Conservation (phyloP, 2,113 vertebrate genomes). For the Stigmatopora nigra region DNA sequence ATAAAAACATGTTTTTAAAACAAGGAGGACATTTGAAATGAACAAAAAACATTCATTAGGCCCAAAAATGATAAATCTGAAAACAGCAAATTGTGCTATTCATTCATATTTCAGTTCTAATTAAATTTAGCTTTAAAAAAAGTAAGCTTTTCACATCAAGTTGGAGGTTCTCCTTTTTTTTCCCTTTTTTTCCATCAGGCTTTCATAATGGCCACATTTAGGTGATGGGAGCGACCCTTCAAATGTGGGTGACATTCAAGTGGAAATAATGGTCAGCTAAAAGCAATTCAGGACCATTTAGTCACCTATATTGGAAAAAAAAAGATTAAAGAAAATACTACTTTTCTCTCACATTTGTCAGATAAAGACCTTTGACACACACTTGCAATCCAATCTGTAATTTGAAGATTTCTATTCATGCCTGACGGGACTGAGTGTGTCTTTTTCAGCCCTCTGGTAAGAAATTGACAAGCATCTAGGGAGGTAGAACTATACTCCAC, state of each 20-base stretch:
- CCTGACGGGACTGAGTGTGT: constrained; percentile 40
- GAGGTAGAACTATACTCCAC: constrained; percentile 49
- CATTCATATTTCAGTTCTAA: not conserved
- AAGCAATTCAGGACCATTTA: constrained; percentile 39
- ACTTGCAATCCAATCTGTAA: constrained; percentile 25
- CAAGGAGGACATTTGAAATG: not conserved
- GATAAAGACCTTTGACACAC: constrained; percentile 15
- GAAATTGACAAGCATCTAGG: constrained; percentile 60
- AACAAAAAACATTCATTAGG: not conserved
- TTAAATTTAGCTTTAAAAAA: constrained; percentile 7
- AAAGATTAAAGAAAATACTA: not conserved
- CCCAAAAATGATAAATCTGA: not conserved
- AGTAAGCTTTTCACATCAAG: constrained; percentile 37
- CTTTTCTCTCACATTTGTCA: constrained; percentile 44
- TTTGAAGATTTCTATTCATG: constrained; percentile 43
- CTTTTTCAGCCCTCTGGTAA: constrained; percentile 37
- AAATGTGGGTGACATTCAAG: constrained; percentile 54
- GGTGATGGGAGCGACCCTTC: constrained; percentile 50
- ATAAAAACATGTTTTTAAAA: too few species aligned
- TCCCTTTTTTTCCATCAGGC: constrained; percentile 26
- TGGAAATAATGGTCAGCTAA: constrained; percentile 64
- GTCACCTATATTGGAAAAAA: constrained; percentile 38
- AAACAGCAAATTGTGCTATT: not conserved
- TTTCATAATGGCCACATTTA: constrained; percentile 57
- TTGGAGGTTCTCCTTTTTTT: constrained; percentile 7